Conservation (phyloP, 2,888 invertebrate species). For the Papilio protenor region DNA sequence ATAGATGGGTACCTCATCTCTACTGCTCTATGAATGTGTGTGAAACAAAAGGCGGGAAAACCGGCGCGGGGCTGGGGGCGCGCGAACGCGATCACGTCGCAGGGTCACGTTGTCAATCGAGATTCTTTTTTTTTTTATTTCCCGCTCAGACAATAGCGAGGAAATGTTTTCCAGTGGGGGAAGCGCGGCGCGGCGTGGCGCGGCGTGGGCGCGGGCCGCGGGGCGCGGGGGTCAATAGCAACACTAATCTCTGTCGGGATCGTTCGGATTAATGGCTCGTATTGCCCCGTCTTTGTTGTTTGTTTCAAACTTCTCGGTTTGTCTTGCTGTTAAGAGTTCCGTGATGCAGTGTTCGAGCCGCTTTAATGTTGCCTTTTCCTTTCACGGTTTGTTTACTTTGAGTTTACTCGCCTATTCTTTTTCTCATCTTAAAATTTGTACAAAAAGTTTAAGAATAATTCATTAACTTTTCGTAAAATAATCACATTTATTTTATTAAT, state of each 20-base stretch:
- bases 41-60: constrained; percentile 64
- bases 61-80: constrained; percentile 53
- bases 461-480: background rate
- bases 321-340: constrained; percentile 69
- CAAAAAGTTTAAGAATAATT: background rate
- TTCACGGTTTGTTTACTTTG: constrained; percentile 47
- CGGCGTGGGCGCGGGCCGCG: constrained; percentile 59
- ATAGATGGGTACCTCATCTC: constrained; percentile 22
- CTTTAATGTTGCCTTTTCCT: constrained; percentile 53
- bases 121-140: constrained; percentile 70
- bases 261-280: constrained; percentile 80
- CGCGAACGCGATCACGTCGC: constrained; percentile 47
- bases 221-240: constrained; percentile 70
- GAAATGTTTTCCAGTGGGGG: constrained; percentile 77
- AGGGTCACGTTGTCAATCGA: constrained; percentile 75
- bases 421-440: constrained; percentile 15
- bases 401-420: constrained; percentile 39
- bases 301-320: constrained; percentile 71
- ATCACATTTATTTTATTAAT: background rate
- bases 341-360: constrained; percentile 60
- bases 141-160: constrained; percentile 76
- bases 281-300: constrained; percentile 79
- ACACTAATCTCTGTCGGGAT: constrained; percentile 80
- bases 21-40: constrained; percentile 43
- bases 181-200: constrained; percentile 52